A percentile compares a stretch with the other conserved stretches of the same genome.
Evolutionary conservation across 2,797 vertebrate species (phyloP).

Genomic region (Chaenodraco wilsoni): DNA sequence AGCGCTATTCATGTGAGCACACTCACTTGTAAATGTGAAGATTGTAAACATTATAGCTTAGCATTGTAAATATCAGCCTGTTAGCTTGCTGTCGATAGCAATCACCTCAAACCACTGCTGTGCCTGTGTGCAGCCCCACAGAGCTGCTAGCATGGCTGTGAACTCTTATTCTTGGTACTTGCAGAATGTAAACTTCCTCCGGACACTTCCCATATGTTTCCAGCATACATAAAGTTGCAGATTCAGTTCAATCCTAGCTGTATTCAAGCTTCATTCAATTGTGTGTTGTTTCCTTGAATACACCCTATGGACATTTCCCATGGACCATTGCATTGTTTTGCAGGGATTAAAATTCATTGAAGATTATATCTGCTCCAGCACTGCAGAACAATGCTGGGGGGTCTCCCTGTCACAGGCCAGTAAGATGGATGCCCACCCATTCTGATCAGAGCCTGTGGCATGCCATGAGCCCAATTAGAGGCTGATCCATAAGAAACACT

Average conservation of each 20-base stretch:
- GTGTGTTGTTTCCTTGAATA: conserved; percentile 57
- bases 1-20: neutral
- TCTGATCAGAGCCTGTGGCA: conserved; percentile 75
- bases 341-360: conserved; percentile 79
- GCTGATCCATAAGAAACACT: conserved; percentile 66
- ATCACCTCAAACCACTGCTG: neutral
- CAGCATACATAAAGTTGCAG: conserved; percentile 5
- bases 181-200: conserved; percentile 12
- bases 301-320: conserved; percentile 67
- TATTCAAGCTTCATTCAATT: conserved; percentile 22
- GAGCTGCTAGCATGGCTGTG: neutral
- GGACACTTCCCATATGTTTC: conserved; percentile 5
- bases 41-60: neutral
- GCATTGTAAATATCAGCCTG: neutral
- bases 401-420: conserved; percentile 62
- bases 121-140: neutral
- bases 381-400: conserved; percentile 72
- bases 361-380: conserved; percentile 82
- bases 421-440: conserved; percentile 79
- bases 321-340: conserved; percentile 75
- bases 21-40: neutral
- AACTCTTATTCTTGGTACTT: neutral
- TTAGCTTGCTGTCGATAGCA: neutral
- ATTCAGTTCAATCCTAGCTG: conserved; percentile 5
- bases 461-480: conserved; percentile 75